phyloP scores from a whole-genome alignment of 2,888 invertebrate genomes.

The Drosophila mayaguana region DNA sequence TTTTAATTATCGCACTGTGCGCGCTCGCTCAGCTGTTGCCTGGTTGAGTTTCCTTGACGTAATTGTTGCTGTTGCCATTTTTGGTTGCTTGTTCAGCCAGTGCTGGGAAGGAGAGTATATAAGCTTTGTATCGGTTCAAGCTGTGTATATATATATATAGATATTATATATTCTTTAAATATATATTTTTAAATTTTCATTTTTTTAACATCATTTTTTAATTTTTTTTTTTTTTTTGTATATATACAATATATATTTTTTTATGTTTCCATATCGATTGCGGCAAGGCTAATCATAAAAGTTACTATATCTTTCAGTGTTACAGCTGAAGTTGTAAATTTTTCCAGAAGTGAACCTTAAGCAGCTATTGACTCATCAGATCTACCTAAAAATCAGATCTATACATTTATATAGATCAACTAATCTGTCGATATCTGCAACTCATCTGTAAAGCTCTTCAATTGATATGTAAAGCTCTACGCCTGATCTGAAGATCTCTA shows the following conservation, averaged over 20 bases:
- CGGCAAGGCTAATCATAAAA: no score
- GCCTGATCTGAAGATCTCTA: neutral
- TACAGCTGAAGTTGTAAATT: no score
- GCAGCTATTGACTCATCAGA: no score
- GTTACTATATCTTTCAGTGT: no score
- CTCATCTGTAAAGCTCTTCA: neutral
- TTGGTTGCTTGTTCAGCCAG: neutral
- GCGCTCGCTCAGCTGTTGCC: slow-evolving; percentile 71
- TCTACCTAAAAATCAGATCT: no score
- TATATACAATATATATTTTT: no score
- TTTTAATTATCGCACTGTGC: slow-evolving; percentile 72
- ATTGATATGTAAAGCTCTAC: neutral
- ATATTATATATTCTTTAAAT: neutral
- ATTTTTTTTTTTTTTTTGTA: no score
- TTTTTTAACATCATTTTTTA: no score
- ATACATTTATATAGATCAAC: neutral
- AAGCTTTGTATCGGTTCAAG: neutral
- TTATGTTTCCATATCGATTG: no score
- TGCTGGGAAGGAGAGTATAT: neutral
- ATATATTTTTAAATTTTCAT: neutral
- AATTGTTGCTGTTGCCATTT: slow-evolving; percentile 53
- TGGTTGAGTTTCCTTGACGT: slow-evolving; percentile 24
- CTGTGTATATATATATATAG: neutral
- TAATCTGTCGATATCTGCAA: neutral
- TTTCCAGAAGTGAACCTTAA: no score